phyloP scores from a whole-genome alignment of 64 coral and sea anemone species.

The Actinia tenebrosa region DNA sequence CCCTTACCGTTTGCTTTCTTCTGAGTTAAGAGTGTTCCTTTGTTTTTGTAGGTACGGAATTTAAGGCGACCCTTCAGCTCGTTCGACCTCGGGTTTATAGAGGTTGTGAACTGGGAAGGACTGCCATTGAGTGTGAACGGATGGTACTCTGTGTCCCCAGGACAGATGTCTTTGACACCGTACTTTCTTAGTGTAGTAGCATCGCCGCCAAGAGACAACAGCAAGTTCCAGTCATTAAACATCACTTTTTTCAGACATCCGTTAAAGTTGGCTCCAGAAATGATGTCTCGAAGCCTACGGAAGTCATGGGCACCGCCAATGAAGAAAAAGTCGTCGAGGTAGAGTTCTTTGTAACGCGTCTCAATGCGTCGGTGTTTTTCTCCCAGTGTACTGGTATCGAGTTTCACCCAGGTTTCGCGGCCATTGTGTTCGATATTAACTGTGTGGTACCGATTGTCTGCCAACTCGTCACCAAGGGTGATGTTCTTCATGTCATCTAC shows the following conservation, averaged over 20 bases:
- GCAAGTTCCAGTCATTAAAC: not conserved
- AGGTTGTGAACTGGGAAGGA: conserved; percentile 8
- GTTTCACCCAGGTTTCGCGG: not conserved
- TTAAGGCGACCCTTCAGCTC: conserved; percentile 11
- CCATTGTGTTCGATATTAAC: conserved; percentile 10
- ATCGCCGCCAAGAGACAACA: conserved; percentile 8
- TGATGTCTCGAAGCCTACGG: conserved; percentile 5
- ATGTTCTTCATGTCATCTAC: not conserved
- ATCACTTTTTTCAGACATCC: conserved; percentile 26
- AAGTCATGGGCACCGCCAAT: conserved; percentile 43
- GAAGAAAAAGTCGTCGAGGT: conserved; percentile 26
- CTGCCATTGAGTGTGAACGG: conserved; percentile 30
- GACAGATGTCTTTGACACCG: conserved; percentile 26
- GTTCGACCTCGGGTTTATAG: not conserved
- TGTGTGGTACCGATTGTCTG: conserved; percentile 9
- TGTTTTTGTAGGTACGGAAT: conserved; percentile 40
- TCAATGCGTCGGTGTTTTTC: conserved; percentile 26
- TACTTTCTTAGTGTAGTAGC: conserved; percentile 28
- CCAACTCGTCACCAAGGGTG: conserved; percentile 30
- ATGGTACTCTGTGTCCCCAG: not conserved
- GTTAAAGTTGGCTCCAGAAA: conserved; percentile 32
- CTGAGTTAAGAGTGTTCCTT: conserved; percentile 11
- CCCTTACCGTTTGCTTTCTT: not conserved
- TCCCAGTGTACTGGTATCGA: not conserved
- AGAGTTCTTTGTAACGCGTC: conserved; percentile 21